Base-by-base conservation (phyloP, 2,797 vertebrate species). In the Eurystomus glaucurus region DNA sequence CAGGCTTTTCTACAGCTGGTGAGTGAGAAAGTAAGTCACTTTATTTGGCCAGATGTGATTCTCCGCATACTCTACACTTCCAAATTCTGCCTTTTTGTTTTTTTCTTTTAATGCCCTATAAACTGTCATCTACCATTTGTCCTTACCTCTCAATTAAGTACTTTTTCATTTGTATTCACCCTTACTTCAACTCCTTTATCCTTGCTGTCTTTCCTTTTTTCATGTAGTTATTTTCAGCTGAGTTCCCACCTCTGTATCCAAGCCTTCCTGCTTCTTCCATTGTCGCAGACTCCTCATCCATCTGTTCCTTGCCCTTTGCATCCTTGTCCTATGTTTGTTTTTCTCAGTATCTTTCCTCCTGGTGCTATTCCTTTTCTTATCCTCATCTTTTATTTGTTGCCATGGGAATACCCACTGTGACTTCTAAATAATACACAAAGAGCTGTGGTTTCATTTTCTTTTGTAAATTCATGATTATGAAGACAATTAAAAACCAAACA, bases 251-350 rank as follows among this genome's bases (percentile, higher is more conserved):
- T 90, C 60, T 90, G 6, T 46, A 39, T 69, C 35, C 70, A 65
- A 79, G 46, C 46, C 58, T 88, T 90, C n/a, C 57, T 45, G 33
- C 35, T 96, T 93, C 66, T 93, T 29, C 43, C 19, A 4, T 45
- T 6, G 1, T 81, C 54, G 23, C 2, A 69, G 54, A 75, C 76
- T 92, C 37, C 50, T 23, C 46, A 29, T 18, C 86, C 77, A 79
- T 89, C 88, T 95, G 57, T 94, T 94, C 50, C 18, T 92, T 3
- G 9, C 39, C 14, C n/a, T 90, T 78, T 96, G 57, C 41, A 55
- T 88, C 60, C 54, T 76, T 88, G 48, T 81, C 37, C 17, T 70
- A 3, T 23, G 50, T 61, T 88, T 65, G 57, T 29, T 0, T 17
- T 75, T 91, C 87, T 81, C 46, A 72, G 0, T 81, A 57, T 72